Evolutionary conservation across 2,888 invertebrate species (phyloP).

Genomic region (Parnassius glacialis): DNA sequence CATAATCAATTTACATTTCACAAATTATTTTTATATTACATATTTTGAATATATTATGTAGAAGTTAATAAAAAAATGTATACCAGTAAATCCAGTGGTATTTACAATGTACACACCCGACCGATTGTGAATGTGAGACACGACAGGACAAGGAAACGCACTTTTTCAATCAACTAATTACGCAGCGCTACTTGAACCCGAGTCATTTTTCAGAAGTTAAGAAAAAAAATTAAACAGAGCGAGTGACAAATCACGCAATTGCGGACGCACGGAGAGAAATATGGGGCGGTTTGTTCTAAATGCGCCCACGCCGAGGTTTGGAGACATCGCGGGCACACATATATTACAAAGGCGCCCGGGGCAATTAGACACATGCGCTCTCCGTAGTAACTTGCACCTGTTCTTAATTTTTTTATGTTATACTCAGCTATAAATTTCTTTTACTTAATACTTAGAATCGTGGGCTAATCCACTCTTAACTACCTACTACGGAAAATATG

Average conservation of each 20-base stretch:
- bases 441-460: neutral
- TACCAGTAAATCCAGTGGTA: neutral
- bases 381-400: constrained; percentile 25
- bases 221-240: constrained; percentile 55
- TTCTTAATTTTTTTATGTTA: constrained; percentile 15
- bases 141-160: constrained; percentile 60
- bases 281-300: constrained; percentile 75
- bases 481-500: no score
- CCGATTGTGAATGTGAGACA: constrained; percentile 55
- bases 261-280: constrained; percentile 75
- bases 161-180: constrained; percentile 74
- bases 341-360: constrained; percentile 56
- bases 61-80: no score
- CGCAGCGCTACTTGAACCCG: constrained; percentile 57
- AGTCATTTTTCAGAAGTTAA: constrained; percentile 66
- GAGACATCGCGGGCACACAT: constrained; percentile 45
- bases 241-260: constrained; percentile 80
- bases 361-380: constrained; percentile 54
- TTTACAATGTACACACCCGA: neutral
- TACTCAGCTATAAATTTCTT: constrained; percentile 16
- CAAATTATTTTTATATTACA: no score
- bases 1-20: no score
- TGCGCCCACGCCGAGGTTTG: constrained; percentile 57
- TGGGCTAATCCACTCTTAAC: no score
- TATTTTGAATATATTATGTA: no score